Evolutionary conservation across 2,113 vertebrate genomes (phyloP), one percentile per base, ranked within the genome.

Genomic region (Potamarius usumacintae): DNA sequence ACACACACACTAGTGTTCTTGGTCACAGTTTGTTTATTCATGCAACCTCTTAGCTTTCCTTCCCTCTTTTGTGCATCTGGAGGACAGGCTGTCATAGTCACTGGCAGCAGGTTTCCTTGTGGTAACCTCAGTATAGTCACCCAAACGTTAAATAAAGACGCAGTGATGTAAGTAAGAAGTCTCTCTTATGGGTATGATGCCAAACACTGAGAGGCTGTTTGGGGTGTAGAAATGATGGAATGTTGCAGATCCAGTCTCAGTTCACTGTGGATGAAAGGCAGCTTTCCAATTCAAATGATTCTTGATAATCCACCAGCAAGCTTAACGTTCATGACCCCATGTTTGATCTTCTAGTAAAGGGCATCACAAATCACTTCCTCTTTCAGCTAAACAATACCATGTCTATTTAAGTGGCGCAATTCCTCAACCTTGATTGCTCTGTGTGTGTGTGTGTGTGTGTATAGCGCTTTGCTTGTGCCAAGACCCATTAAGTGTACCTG

Each of bases 21-120:
- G 71, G 20, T 34, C 53, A 50, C 30, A 34, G 79, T 85, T 86
- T 86, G 79, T 83, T 89, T 89, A 67, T 65, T 80, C 67, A 55
- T n/a, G 52, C 76, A 89, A 82, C 57, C n/a, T 57, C 18, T 17
- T 34, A 30, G 60, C 58, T 78, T 88, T 84, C 48, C 82, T 88
- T 88, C 74, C 52, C 80, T 83, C 67, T 53, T 78, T 77, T 90
- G 81, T 82, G 48, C n/a, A 67, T 79, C 65, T 86, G 89, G 82
- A 88, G 67, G 87, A 90, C 76, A 25, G 67, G n/a, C 82, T 17
- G 58, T 82, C 25, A 71, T 82, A 60, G 22, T 90, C 30, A 78
- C 50, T 83, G 71, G 60, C 79, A 81, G 50, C 69, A 67, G 18
- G 60, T 53, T 90, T 90, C 89, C 80, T 83, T 50, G 76, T 30